A percentile compares a stretch with the other conserved stretches of the same genome.
phyloP scores from a whole-genome alignment of 2,888 invertebrate species.

The Spisula subtruncata region DNA sequence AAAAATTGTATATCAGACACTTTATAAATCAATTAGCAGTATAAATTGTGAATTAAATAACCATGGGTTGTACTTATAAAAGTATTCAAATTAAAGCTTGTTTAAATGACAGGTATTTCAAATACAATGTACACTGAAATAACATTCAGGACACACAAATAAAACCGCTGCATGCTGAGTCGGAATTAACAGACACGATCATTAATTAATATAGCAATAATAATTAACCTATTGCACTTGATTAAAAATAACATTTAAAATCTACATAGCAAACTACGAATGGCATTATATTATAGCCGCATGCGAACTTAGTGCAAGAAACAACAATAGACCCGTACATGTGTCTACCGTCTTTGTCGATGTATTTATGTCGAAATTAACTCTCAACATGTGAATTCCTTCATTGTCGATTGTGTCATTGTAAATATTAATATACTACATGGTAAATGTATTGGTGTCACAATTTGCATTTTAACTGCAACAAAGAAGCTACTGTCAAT shows the following conservation, averaged over 20 bases:
- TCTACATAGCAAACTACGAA: neutral
- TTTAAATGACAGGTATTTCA: no score
- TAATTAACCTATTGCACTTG: neutral
- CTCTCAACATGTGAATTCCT: neutral
- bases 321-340: neutral
- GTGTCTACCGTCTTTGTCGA: neutral
- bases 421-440: neutral
- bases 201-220: neutral
- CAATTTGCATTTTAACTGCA: neutral
- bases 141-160: neutral
- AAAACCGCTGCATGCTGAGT: neutral
- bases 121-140: neutral
- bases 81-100: no score
- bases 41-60: no score
- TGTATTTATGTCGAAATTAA: neutral
- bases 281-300: constrained; percentile 21
- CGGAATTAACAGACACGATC: neutral
- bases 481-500: constrained; percentile 4
- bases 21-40: no score
- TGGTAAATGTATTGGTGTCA: neutral
- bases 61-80: no score
- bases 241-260: neutral
- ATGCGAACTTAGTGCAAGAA: constrained; percentile 30
- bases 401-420: constrained; percentile 8
- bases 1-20: no score